Conservation (phyloP, 2,113 vertebrate genomes). For the Anser cygnoides region DNA sequence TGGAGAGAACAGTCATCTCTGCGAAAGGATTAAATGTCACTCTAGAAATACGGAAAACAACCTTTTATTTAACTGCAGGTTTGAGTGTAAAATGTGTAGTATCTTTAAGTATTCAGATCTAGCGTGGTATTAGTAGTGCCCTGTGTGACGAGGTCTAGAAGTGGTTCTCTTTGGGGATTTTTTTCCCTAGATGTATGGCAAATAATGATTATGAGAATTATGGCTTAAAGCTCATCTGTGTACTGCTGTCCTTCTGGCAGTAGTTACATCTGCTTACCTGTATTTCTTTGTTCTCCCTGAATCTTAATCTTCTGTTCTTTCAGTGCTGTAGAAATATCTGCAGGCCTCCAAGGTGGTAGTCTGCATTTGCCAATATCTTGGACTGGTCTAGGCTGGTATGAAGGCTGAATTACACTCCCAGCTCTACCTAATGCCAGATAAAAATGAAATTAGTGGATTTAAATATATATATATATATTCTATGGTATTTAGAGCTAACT, state of each 20-base stretch:
- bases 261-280: neutral
- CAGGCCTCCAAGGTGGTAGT: neutral
- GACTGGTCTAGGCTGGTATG: neutral
- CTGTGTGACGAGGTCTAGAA: neutral
- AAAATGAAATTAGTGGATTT: too few relatives aligned
- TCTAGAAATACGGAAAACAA: neutral
- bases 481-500: too few relatives aligned
- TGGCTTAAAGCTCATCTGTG: neutral
- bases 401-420: too few relatives aligned
- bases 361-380: neutral
- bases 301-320: neutral
- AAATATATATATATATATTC: too few relatives aligned
- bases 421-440: too few relatives aligned
- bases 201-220: neutral
- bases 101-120: neutral
- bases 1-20: neutral
- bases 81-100: neutral
- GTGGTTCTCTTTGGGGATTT: accelerated
- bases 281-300: neutral
- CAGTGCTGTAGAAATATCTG: neutral
- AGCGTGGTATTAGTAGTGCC: neutral
- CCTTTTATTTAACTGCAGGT: neutral
- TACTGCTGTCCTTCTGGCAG: neutral
- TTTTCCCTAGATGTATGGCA: neutral
- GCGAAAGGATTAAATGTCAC: neutral